Evolutionary conservation across 1,140 invertebrate species (phyloP), one percentile per base, ranked within the genome.

Genomic region (Saccostrea glomerata): DNA sequence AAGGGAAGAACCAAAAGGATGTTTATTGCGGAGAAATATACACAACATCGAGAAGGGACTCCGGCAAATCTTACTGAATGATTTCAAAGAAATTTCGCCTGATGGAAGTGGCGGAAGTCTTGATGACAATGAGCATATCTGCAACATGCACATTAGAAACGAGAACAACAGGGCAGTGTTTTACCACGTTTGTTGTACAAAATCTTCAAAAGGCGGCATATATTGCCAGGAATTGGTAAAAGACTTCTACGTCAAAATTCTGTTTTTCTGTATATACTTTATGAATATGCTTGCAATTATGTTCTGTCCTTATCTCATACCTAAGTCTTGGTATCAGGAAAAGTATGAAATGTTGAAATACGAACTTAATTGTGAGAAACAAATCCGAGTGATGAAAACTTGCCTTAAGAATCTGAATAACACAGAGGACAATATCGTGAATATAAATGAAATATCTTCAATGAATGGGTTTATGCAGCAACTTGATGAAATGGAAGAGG

Each of bases 161-260:
- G 73, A 88, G 3, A 86, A 86, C 12, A 90, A 86, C 0, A 40
- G 87, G 6, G 93, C 92, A 11, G 47, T 84, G 13, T 92, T 93
- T 87, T 58, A 85, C 12, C 91, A 93, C 82, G 40, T 77, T 13
- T 93, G 93, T 87, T 93, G 92, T 70, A 89, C 89, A 17, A 88
- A 84, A 20, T 54, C 83, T 30, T 40, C 73, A 9, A 89, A 91
- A 17, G 90, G 89, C 0, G 70, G 87, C 0, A 63, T 91, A 0
- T 55, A 88, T 3, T 92, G 92, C 87, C 6, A 87, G 12, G 90
- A 92, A n/a, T 30, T 91, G 25, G 30, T 70, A 5, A 54, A 86
- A 15, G 93, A 93, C 25, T 25, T 77, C 1, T 93, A 90, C 91
- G 89, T 93, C 5, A 84, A 88, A 17, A 60, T 92, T 17, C 70